phyloP scores from a whole-genome alignment of 2,113 vertebrate species.

The Ornithorhynchus anatinus region DNA sequence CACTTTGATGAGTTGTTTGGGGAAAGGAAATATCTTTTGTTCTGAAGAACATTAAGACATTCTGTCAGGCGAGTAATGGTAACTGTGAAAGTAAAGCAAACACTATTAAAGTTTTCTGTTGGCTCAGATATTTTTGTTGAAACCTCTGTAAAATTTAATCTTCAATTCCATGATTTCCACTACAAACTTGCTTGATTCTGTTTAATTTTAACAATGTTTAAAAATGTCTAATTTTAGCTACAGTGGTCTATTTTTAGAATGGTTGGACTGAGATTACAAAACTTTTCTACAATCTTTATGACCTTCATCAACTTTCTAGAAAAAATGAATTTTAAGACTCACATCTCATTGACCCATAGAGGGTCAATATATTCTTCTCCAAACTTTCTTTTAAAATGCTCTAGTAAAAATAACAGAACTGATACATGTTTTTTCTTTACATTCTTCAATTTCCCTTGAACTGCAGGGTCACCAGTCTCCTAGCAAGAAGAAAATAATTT shows the following conservation, averaged over 20 bases:
- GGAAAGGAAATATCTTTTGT: no score
- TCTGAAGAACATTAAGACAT: no score
- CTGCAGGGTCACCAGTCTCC: slow-evolving; percentile 26
- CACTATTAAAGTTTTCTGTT: no score
- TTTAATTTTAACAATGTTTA: no score
- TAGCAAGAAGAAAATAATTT: slow-evolving; percentile 30
- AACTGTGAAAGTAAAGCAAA: no score
- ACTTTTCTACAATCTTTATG: slow-evolving; percentile 6
- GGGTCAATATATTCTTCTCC: slow-evolving; percentile 17
- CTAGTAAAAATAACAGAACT: slow-evolving; percentile 35
- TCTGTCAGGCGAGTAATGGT: no score
- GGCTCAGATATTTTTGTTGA: no score
- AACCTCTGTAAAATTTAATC: no score
- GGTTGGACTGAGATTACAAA: not conserved
- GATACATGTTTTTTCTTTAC: not conserved
- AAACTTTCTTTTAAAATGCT: slow-evolving; percentile 21
- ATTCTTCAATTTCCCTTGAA: slow-evolving; percentile 19
- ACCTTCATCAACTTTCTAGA: slow-evolving; percentile 24
- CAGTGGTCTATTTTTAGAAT: not conserved
- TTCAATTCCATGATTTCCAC: no score
- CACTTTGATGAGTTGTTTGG: no score
- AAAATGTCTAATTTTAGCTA: slow-evolving; percentile 25
- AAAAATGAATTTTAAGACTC: slow-evolving; percentile 16
- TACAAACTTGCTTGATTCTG: no score
- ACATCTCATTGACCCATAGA: slow-evolving; percentile 10